A percentile compares a stretch with the other conserved stretches of the same genome.
Conservation (phyloP, 2,797 vertebrate species). For the Neopelma chrysocephalum region DNA sequence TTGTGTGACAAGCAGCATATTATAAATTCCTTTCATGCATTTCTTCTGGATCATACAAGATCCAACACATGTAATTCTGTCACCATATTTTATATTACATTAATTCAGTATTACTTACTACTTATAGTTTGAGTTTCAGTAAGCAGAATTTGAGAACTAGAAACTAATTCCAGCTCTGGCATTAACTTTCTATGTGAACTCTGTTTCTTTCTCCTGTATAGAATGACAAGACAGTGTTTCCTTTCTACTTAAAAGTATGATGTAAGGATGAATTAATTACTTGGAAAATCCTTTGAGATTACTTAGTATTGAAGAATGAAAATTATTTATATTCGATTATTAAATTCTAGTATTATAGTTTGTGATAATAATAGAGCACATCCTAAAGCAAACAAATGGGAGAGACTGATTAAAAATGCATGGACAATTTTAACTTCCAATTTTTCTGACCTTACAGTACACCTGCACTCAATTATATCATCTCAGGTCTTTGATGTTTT, state of each 20-base stretch:
- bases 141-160: background rate
- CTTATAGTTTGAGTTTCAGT: background rate
- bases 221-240: background rate
- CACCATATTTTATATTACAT: background rate
- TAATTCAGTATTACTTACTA: background rate
- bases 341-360: background rate
- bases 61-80: background rate
- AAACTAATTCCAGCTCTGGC: background rate
- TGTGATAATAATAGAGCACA: background rate
- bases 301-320: background rate
- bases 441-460: background rate
- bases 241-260: background rate
- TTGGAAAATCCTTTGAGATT: background rate
- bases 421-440: background rate
- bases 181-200: background rate
- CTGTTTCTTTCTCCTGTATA: background rate
- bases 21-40: background rate
- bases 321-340: background rate
- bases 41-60: background rate
- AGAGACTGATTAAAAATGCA: slow-evolving; percentile 1
- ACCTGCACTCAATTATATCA: background rate
- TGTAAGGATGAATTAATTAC: background rate
- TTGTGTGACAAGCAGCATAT: background rate
- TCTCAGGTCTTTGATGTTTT: background rate
- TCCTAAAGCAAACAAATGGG: slow-evolving; percentile 6